A percentile compares a stretch with the other conserved stretches of the same genome.
These are phyloP conservation scores for Zootoca vivipara DNA, from an alignment of 2,113 vertebrate species.

Conservation along the genomic window DNA sequence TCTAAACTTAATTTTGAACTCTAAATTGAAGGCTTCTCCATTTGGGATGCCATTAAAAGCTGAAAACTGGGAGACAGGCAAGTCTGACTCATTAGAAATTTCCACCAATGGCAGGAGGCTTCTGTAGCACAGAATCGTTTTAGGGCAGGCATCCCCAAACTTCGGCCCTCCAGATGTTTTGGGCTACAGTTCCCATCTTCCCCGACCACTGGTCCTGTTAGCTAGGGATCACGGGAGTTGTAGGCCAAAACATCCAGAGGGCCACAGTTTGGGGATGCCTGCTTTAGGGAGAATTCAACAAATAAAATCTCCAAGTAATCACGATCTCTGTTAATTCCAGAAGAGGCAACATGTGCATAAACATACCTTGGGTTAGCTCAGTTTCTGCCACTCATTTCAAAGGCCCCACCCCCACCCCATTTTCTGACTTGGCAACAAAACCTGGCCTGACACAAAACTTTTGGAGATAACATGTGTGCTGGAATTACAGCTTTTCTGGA, in stretches of 20 bases:
- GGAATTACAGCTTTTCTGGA: neutral
- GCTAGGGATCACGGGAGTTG: too few species aligned
- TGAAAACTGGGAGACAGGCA: neutral
- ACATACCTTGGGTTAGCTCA: neutral
- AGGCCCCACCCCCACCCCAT: neutral
- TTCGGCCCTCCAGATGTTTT: too few species aligned
- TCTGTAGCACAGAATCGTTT: neutral
- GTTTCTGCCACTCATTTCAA: neutral
- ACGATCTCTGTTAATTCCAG: neutral
- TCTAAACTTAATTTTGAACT: too few species aligned
- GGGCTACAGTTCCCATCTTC: too few species aligned
- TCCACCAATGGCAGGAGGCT: too few species aligned
- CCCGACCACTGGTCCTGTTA: too few species aligned
- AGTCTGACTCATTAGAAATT: too few species aligned
- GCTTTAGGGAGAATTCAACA: neutral
- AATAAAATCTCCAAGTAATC: neutral
- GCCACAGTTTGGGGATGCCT: too few species aligned
- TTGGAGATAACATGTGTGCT: conserved; percentile 35
- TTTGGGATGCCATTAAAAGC: neutral
- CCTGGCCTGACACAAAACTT: conserved; percentile 1
- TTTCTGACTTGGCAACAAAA: neutral
- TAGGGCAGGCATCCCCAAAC: too few species aligned
- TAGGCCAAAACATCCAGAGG: too few species aligned
- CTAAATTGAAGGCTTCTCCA: neutral
- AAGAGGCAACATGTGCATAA: neutral